A percentile compares a stretch with the other conserved stretches of the same genome.
These are phyloP conservation scores for Stichopus horrens DNA, from an alignment of 53 echinoderm and acorn worm species.

Conservation along the genomic window DNA sequence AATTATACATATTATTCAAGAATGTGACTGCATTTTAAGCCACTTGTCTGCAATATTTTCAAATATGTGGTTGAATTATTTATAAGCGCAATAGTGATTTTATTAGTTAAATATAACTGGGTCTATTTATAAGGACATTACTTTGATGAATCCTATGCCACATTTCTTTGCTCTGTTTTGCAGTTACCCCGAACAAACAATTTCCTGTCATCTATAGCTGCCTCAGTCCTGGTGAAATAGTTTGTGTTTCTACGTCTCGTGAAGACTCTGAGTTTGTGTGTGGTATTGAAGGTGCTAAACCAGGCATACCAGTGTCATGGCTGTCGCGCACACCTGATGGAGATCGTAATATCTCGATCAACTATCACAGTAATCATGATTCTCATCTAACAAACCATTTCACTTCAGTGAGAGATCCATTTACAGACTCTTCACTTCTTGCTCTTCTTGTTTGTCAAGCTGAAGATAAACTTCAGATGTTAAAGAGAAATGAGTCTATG, in stretches of 20 bases:
- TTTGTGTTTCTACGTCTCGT: not conserved
- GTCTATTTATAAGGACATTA: too few relatives aligned
- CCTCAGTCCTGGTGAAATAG: not conserved
- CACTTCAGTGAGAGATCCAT: not conserved
- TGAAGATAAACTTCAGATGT: not conserved
- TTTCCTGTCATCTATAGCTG: not conserved
- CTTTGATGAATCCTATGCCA: too few relatives aligned
- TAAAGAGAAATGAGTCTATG: not conserved
- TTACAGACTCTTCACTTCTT: not conserved
- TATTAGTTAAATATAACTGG: too few relatives aligned
- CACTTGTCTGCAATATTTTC: too few relatives aligned
- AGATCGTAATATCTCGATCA: not conserved
- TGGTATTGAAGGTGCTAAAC: not conserved
- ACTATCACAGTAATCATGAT: not conserved
- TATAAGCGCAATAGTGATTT: too few relatives aligned
- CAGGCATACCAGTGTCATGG: not conserved
- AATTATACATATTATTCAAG: not conserved
- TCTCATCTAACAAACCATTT: not conserved
- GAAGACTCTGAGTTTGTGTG: not conserved
- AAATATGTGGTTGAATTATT: too few relatives aligned
- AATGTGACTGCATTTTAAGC: too few relatives aligned
- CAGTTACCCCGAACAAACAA: not conserved
- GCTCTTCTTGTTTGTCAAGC: slow-evolving; percentile 1
- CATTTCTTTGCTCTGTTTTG: not conserved
- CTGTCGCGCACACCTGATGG: not conserved